These are phyloP conservation scores for Piscicola geometra DNA, from an alignment of 2,888 invertebrate species.

Conservation along the genomic window DNA sequence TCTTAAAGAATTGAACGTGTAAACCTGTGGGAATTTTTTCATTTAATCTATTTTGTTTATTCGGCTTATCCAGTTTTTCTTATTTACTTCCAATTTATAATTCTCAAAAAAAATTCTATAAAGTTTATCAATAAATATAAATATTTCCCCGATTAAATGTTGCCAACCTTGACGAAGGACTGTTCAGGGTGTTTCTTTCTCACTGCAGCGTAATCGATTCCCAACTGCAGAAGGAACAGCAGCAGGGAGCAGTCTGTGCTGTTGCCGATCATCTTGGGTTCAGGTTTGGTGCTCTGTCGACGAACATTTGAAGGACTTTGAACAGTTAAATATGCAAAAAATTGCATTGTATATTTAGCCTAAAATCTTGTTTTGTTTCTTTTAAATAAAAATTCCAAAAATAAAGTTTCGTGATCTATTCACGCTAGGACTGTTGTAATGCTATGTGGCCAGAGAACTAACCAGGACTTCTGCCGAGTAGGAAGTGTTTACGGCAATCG, in stretches of 20 bases:
- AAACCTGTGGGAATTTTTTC: too few species aligned
- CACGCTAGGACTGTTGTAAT: too few species aligned
- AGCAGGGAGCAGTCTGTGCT: conserved; percentile 35
- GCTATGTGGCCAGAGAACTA: background rate
- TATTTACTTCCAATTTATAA: too few species aligned
- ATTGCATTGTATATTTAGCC: too few species aligned
- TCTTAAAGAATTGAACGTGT: conserved; percentile 28
- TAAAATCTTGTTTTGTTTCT: too few species aligned
- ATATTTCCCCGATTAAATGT: too few species aligned
- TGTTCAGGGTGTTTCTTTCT: conserved; percentile 24
- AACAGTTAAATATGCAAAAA: background rate
- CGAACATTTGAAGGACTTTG: background rate
- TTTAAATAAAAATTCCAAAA: too few species aligned
- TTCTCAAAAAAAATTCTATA: too few species aligned
- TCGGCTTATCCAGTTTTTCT: too few species aligned
- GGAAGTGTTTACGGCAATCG: conserved; percentile 31
- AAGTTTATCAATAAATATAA: too few species aligned
- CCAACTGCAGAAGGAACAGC: conserved; percentile 27
- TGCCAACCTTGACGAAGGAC: conserved; percentile 20
- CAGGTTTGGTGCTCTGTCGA: conserved; percentile 41
- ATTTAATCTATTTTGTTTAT: too few species aligned
- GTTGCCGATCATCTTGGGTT: conserved; percentile 25
- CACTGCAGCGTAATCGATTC: conserved; percentile 26
- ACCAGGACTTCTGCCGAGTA: conserved; percentile 28
- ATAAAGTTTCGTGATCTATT: too few species aligned